Conservation (phyloP, 2,797 vertebrate species). For the Sebastes variabilis region DNA sequence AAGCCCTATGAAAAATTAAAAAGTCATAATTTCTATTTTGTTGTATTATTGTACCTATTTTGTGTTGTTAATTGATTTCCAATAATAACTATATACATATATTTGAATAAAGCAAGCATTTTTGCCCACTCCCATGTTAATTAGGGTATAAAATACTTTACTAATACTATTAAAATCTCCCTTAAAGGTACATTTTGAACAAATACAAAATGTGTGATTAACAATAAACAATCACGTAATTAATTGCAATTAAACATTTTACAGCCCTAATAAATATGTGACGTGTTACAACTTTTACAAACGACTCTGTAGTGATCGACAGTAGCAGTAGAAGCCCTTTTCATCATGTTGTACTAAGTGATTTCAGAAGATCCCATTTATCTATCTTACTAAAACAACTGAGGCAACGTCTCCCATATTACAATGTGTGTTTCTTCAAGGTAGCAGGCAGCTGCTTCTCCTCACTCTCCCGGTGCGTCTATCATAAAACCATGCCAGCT, state of each 20-base stretch:
- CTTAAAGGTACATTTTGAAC: no score
- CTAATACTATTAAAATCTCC: no score
- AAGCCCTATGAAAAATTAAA: not conserved
- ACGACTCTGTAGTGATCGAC: not conserved
- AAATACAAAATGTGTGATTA: no score
- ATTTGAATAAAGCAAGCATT: no score
- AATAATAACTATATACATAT: no score
- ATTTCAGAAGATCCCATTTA: not conserved
- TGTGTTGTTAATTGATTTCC: no score
- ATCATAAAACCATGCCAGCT: constrained; percentile 16
- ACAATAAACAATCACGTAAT: no score
- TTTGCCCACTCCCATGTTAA: no score
- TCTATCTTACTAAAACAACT: not conserved
- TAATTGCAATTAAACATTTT: no score
- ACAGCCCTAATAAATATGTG: no score
- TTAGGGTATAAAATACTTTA: no score
- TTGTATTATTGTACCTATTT: not conserved
- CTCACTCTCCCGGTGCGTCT: not conserved
- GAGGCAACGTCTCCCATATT: not conserved
- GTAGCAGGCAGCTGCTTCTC: constrained; percentile 41
- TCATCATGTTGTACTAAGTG: not conserved
- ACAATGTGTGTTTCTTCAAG: constrained; percentile 10
- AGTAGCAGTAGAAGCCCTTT: not conserved
- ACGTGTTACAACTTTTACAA: no score
- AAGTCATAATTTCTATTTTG: not conserved